phyloP scores from a whole-genome alignment of 2,888 invertebrate genomes.

The Mythimna pallens region DNA sequence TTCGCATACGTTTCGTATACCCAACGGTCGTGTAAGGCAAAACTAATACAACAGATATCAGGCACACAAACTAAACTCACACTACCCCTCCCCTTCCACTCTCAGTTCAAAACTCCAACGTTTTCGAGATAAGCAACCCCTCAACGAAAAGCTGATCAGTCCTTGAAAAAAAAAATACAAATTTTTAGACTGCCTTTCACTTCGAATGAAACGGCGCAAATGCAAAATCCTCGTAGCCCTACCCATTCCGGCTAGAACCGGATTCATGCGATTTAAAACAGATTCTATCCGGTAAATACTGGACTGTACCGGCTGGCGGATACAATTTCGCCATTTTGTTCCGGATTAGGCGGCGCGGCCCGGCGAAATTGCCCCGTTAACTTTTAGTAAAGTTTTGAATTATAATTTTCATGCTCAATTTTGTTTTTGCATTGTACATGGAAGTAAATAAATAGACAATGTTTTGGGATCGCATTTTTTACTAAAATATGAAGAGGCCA shows the following conservation, averaged over 20 bases:
- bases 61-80: neutral
- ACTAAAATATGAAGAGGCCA: neutral
- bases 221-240: conserved; percentile 69
- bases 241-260: conserved; percentile 60
- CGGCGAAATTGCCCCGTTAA: conserved; percentile 61
- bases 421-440: conserved; percentile 41
- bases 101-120: neutral
- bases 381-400: conserved; percentile 68
- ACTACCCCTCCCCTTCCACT: neutral
- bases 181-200: conserved; percentile 32
- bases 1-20: neutral
- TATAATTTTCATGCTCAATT: conserved; percentile 61
- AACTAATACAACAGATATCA: conserved; percentile 15
- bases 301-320: conserved; percentile 67
- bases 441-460: conserved; percentile 17
- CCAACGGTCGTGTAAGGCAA: neutral
- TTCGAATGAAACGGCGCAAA: conserved; percentile 60
- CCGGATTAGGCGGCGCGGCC: conserved; percentile 70
- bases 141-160: conserved; percentile 16
- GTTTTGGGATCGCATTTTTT: neutral
- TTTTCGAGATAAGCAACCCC: conserved; percentile 4
- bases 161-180: conserved; percentile 27
- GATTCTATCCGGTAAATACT: conserved; percentile 74
- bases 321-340: conserved; percentile 73
- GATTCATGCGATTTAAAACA: conserved; percentile 73